Conservation (phyloP, 2,888 invertebrate species). For the Drosophila mimetica region DNA sequence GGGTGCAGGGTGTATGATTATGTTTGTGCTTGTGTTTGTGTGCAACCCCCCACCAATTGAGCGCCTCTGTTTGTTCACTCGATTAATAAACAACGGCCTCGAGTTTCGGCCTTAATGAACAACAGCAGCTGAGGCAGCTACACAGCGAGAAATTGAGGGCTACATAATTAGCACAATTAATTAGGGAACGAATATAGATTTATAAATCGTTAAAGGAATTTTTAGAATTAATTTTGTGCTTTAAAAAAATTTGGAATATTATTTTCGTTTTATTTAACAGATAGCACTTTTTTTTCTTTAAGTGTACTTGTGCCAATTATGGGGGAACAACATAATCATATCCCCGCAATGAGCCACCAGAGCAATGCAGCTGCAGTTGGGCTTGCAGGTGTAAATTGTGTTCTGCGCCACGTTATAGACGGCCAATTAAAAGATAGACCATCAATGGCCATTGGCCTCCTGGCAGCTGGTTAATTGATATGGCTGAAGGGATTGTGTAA, state of each 20-base stretch:
- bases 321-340: conserved; percentile 7
- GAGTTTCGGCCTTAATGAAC: conserved; percentile 34
- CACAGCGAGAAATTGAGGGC: neutral
- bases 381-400: conserved; percentile 36
- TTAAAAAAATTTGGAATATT: too few relatives aligned
- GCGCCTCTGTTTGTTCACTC: conserved; percentile 19
- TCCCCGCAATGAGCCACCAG: conserved; percentile 4
- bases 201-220: too few relatives aligned
- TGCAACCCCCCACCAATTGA: conserved; percentile 22
- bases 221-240: too few relatives aligned
- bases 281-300: too few relatives aligned
- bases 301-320: conserved; percentile 9
- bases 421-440: conserved; percentile 49
- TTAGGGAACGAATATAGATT: too few relatives aligned
- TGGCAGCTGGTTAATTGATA: conserved; percentile 30
- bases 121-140: conserved; percentile 12
- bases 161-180: neutral
- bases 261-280: too few relatives aligned
- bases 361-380: conserved; percentile 20
- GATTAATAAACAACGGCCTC: conserved; percentile 41
- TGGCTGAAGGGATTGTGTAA: conserved; percentile 31
- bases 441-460: conserved; percentile 27
- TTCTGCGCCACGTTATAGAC: conserved; percentile 18
- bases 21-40: conserved; percentile 9
- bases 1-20: conserved; percentile 1